phyloP scores from a whole-genome alignment of 2,888 invertebrate species.

The Chaetogeoica ovagalla region DNA sequence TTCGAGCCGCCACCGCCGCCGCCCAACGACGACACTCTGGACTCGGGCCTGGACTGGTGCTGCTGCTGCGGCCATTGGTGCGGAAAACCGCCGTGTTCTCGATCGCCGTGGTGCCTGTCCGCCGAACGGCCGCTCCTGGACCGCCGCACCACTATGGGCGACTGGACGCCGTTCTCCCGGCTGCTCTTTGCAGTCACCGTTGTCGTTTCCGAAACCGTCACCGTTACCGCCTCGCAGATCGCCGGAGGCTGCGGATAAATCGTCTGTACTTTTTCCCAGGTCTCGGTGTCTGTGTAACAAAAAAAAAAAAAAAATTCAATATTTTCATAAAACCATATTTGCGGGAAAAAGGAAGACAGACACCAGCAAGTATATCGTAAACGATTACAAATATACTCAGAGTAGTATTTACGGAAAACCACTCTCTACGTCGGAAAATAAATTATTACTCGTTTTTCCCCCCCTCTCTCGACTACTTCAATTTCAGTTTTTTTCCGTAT shows the following conservation, averaged over 20 bases:
- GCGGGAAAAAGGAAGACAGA: too few species aligned
- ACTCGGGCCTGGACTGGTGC: slow-evolving; percentile 59
- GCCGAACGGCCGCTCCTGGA: slow-evolving; percentile 37
- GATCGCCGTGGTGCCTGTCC: slow-evolving; percentile 26
- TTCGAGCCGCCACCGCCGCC: slow-evolving; percentile 54
- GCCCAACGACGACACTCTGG: slow-evolving; percentile 57
- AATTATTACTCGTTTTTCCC: too few species aligned
- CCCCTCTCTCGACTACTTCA: too few species aligned
- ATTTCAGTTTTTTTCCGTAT: too few species aligned
- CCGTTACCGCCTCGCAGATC: slow-evolving; percentile 70
- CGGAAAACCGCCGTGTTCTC: slow-evolving; percentile 56
- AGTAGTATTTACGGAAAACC: too few species aligned
- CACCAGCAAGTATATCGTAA: too few species aligned
- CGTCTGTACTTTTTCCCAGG: slow-evolving; percentile 73
- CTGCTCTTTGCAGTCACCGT: background rate
- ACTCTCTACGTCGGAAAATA: too few species aligned
- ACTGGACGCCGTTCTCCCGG: slow-evolving; percentile 43
- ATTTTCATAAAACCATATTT: too few species aligned
- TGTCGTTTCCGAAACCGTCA: slow-evolving; percentile 65
- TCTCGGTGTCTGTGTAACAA: slow-evolving; percentile 67
- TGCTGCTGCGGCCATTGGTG: slow-evolving; percentile 57
- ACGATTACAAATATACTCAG: too few species aligned
- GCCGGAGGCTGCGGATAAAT: slow-evolving; percentile 69
- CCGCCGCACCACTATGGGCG: slow-evolving; percentile 29
- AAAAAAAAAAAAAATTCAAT: slow-evolving; percentile 10